Conservation (phyloP, 2,113 vertebrate genomes). For the Dunckerocampus dactyliophorus region DNA sequence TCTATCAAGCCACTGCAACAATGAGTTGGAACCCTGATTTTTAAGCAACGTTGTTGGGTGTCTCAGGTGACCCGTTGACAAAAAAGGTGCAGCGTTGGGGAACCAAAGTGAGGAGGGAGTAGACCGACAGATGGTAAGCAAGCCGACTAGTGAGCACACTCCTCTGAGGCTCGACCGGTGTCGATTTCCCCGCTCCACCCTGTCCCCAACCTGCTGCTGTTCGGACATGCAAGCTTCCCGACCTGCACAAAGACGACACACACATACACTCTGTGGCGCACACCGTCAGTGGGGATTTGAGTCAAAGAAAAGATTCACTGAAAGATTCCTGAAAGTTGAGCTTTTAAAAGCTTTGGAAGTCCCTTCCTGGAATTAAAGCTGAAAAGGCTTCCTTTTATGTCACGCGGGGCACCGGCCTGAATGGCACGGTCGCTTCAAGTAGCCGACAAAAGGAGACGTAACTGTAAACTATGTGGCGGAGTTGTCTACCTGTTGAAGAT, state of each 20-base stretch:
- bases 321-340: slow-evolving; percentile 76
- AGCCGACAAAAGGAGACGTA: slow-evolving; percentile 48
- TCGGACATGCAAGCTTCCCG: slow-evolving; percentile 58
- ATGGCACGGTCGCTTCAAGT: slow-evolving; percentile 61
- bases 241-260: slow-evolving; percentile 48
- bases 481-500: slow-evolving; percentile 15
- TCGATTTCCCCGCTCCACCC: slow-evolving; percentile 70
- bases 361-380: slow-evolving; percentile 58
- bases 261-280: slow-evolving; percentile 39
- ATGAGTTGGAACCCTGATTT: neutral
- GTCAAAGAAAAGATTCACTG: slow-evolving; percentile 70
- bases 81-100: slow-evolving; percentile 13
- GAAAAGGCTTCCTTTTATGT: slow-evolving; percentile 62
- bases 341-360: slow-evolving; percentile 72
- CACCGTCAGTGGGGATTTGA: slow-evolving; percentile 58
- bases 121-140: slow-evolving; percentile 64
- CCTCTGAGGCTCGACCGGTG: slow-evolving; percentile 59
- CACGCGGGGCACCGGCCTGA: slow-evolving; percentile 48
- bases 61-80: slow-evolving; percentile 45
- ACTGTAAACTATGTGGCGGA: slow-evolving; percentile 15
- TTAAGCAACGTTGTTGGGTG: neutral
- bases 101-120: neutral
- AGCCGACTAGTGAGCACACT: slow-evolving; percentile 55
- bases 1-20: neutral
- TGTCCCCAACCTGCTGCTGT: slow-evolving; percentile 62